phyloP scores from a whole-genome alignment of 2,113 vertebrate species.

The Megaleporinus macrocephalus region DNA sequence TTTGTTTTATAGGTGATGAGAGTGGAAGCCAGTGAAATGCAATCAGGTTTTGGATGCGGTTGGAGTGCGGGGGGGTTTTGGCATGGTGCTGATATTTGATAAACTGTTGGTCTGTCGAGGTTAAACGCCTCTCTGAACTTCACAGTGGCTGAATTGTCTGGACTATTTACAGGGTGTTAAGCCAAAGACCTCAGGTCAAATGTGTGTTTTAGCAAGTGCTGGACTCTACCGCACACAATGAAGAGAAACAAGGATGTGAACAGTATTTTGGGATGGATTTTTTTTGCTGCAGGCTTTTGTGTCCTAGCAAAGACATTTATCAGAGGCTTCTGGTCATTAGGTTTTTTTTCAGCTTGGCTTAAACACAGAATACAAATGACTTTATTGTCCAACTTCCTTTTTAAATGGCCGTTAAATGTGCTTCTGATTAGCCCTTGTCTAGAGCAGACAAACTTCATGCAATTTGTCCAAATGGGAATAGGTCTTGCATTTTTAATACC shows the following conservation, averaged over 20 bases:
- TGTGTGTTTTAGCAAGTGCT: constrained; percentile 2
- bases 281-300: constrained; percentile 1
- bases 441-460: constrained; percentile 69
- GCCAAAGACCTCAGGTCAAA: constrained; percentile 32
- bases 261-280: neutral
- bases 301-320: constrained; percentile 54
- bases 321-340: constrained; percentile 53
- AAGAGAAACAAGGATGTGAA: neutral
- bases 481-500: constrained; percentile 68
- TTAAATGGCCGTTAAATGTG: constrained; percentile 66
- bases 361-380: constrained; percentile 63
- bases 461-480: constrained; percentile 68
- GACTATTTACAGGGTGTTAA: constrained; percentile 21
- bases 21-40: constrained; percentile 1
- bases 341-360: constrained; percentile 49
- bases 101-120: constrained; percentile 42
- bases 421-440: constrained; percentile 66
- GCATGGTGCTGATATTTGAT: constrained; percentile 37
- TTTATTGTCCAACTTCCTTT: constrained; percentile 53
- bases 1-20: constrained; percentile 15
- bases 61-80: constrained; percentile 14
- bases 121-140: constrained; percentile 43
- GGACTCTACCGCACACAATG: constrained; percentile 19
- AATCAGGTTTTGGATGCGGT: constrained; percentile 23
- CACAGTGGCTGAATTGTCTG: constrained; percentile 31